Base-by-base conservation (phyloP, 2,797 vertebrate species). In the Lepus townsendii region DNA sequence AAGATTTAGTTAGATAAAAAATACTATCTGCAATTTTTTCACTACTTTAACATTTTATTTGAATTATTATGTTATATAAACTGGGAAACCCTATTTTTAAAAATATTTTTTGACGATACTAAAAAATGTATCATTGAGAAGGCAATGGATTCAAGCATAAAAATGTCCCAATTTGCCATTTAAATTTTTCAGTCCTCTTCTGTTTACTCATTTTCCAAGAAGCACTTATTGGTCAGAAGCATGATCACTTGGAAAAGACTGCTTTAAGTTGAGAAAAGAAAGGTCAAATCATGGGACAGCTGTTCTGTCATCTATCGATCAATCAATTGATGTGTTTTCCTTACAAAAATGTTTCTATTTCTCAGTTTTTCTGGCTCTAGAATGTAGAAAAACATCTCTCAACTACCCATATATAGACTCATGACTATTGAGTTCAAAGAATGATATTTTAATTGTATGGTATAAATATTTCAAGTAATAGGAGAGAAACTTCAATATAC, bases 401-500 rank as follows among this genome's bases (percentile, higher is more conserved):
- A n/a, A 27, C 30, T 42, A 5, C 42, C 20, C 47, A 78, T 71
- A 52, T 42, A 30, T 57, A 63, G 16, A 17, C 30, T 90, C n/a
- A 42, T 78, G 72, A 68, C 19, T 84, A 2, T 78, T 54, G 84
- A 76, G 75, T 75, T 65, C 42, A 69, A 54, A 82, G 32, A 72
- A 52, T 26, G 27, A 13, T 30, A 75, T 91, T 85, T 88, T 93
- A 85, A 79, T 66, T 76, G 22, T 19, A 62, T 9, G 65, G 42
- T 66, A 71, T 1, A 88, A 52, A 7, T 47, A 88, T 88, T 93
- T 88, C 38, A 73, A 94, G 62, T 30, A 87, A 47, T 50, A 65
- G 79, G 11, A 54, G 3, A 50, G 20, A 80, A 63, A 13, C 14
- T 83, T 66, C 27, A 50, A 4, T 62, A 73, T 69, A 83, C 10